Evolutionary conservation across 2,113 vertebrate species (phyloP).

Genomic region (Microtus montanus): DNA sequence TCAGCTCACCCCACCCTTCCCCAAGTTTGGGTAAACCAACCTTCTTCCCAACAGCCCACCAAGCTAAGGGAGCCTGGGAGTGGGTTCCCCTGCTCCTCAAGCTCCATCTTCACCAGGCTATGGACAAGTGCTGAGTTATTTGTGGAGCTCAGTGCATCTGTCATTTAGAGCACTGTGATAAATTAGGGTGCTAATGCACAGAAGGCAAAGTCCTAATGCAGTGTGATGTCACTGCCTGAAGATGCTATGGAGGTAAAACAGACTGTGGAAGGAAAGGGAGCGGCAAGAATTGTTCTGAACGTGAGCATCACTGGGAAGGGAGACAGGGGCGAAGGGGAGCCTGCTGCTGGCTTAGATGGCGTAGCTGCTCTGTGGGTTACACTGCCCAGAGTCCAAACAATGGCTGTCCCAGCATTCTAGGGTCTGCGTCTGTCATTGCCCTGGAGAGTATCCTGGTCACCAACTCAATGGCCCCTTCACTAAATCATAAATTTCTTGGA

Average conservation of each 20-base stretch:
- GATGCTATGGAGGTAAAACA: constrained; percentile 52
- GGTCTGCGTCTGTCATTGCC: background rate
- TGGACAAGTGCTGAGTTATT: background rate
- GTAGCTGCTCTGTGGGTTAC: background rate
- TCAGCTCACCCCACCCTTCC: background rate
- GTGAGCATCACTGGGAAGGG: background rate
- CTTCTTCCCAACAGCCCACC: background rate
- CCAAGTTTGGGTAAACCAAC: background rate
- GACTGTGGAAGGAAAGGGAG: constrained; percentile 4
- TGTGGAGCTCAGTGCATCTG: background rate
- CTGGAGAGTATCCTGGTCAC: background rate
- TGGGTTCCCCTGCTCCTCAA: background rate
- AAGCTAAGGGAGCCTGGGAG: background rate
- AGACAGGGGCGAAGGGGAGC: background rate
- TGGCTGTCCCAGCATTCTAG: background rate
- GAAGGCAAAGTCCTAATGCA: constrained; percentile 13
- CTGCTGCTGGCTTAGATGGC: background rate
- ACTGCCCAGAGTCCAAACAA: background rate
- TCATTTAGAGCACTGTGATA: constrained; percentile 11
- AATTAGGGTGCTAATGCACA: constrained; percentile 14
- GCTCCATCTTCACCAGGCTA: background rate
- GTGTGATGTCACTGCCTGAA: background rate
- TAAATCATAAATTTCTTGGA: too few species aligned
- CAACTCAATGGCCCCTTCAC: background rate
- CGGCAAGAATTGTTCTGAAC: background rate